phyloP scores from a whole-genome alignment of 2,797 vertebrate species.

The Malacoraja senta region DNA sequence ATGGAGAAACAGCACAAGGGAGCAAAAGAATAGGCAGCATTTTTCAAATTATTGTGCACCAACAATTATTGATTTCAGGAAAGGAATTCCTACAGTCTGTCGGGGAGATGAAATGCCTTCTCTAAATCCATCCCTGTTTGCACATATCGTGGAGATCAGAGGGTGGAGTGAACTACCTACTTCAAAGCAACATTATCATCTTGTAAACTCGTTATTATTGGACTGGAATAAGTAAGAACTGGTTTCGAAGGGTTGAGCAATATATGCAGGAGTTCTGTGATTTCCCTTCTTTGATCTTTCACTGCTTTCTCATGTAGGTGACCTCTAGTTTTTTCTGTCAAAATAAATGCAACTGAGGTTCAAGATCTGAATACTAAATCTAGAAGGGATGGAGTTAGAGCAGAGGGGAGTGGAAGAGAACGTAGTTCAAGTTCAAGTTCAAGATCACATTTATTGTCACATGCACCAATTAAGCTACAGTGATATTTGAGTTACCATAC shows the following conservation, averaged over 20 bases:
- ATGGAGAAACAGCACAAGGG: not conserved
- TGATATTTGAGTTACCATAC: too few species aligned
- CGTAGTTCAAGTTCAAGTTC: too few species aligned
- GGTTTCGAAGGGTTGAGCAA: too few species aligned
- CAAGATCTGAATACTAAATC: not conserved
- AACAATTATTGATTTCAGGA: not conserved
- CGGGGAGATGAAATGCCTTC: not conserved
- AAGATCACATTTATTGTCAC: too few species aligned
- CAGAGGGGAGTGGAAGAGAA: too few species aligned
- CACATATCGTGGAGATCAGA: not conserved
- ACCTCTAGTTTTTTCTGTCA: not conserved
- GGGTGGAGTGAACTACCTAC: not conserved
- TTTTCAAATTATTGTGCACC: not conserved
- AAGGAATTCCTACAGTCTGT: not conserved
- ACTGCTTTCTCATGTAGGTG: not conserved
- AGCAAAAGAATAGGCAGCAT: not conserved
- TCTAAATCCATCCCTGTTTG: not conserved
- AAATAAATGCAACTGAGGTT: not conserved
- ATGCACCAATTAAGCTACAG: too few species aligned
- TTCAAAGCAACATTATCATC: not conserved
- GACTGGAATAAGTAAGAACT: not conserved
- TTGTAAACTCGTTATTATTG: not conserved
- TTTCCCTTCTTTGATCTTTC: conserved; percentile 3
- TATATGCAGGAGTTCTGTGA: not conserved
- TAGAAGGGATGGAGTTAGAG: too few species aligned